Evolutionary conservation across 2,797 vertebrate species (phyloP).

Genomic region (Ibycter americanus): DNA sequence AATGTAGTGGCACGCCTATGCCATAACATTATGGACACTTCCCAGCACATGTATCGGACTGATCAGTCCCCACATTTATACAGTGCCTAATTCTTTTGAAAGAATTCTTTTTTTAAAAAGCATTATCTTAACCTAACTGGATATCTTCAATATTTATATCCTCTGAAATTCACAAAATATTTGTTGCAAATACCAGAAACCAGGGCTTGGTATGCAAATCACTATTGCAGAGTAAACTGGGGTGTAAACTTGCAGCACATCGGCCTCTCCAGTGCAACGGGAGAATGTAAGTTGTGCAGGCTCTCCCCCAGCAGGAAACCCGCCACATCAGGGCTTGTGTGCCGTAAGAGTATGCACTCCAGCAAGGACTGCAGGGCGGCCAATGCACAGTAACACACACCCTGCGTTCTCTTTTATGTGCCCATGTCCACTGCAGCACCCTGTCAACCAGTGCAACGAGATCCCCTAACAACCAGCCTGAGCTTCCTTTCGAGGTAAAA

Average conservation of each 20-base stretch:
- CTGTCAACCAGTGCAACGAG: neutral
- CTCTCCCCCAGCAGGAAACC: neutral
- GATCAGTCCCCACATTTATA: neutral
- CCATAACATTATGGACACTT: neutral
- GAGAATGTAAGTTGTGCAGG: neutral
- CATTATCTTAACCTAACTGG: neutral
- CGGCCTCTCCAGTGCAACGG: neutral
- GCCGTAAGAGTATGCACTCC: fast-evolving
- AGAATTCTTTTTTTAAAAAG: neutral
- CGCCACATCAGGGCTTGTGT: neutral
- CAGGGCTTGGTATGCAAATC: neutral
- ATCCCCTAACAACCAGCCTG: neutral
- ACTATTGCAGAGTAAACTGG: neutral
- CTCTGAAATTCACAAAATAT: neutral
- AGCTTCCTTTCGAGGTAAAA: neutral
- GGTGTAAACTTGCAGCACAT: neutral
- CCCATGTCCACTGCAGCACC: neutral
- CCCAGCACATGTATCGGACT: neutral
- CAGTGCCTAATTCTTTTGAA: neutral
- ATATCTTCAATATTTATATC: neutral
- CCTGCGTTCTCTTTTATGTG: constrained; percentile 1
- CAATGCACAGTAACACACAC: neutral
- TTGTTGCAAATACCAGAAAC: neutral
- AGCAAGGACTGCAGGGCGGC: neutral
- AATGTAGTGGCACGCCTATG: neutral